Conservation (phyloP, 2,797 vertebrate genomes). For the Apodemus agrarius region DNA sequence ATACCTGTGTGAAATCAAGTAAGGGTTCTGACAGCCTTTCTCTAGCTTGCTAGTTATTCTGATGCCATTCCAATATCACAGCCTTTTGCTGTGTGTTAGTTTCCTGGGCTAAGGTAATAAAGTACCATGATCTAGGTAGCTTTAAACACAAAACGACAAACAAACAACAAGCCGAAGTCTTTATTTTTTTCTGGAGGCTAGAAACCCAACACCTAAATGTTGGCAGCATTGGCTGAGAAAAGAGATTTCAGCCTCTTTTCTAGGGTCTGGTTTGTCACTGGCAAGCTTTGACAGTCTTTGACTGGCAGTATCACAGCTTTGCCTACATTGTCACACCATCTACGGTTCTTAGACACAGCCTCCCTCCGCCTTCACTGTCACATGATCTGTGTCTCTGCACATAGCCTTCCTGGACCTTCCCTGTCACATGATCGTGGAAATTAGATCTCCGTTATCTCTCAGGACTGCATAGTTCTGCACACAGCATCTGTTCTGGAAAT, state of each 20-base stretch:
- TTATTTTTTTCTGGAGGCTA: neutral
- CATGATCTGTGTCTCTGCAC: neutral
- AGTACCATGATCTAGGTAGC: neutral
- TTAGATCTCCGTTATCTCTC: neutral
- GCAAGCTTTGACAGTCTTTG: neutral
- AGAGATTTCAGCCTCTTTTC: neutral
- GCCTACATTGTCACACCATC: neutral
- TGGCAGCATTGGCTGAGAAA: neutral
- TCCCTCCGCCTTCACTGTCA: neutral
- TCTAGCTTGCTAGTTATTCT: neutral
- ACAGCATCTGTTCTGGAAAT: neutral
- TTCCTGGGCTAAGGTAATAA: neutral
- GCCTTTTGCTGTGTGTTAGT: neutral
- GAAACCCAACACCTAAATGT: neutral
- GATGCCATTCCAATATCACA: neutral
- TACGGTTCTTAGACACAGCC: neutral
- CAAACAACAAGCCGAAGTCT: neutral
- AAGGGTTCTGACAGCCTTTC: conserved; percentile 49
- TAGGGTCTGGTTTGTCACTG: neutral
- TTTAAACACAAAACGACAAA: neutral
- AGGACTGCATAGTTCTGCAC: neutral
- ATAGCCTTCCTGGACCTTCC: neutral
- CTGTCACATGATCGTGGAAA: neutral
- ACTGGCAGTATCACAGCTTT: neutral
- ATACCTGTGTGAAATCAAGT: conserved; percentile 86